Evolutionary conservation across 1,140 invertebrate genomes (phyloP).

Genomic region (Ylistrum balloti): DNA sequence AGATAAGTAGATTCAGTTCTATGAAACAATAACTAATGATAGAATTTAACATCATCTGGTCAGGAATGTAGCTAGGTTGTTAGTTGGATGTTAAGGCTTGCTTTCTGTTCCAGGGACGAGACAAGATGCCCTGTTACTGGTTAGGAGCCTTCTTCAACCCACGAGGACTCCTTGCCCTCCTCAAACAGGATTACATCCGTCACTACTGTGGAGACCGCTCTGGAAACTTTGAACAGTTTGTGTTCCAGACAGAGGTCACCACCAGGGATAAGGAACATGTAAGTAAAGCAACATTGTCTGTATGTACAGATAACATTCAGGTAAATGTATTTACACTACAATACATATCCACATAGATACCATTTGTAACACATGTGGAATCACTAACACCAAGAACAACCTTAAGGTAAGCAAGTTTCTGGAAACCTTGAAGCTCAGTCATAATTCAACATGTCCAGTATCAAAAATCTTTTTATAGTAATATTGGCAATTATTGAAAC

Average conservation of each 20-base stretch:
- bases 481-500: neutral
- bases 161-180: slow-evolving; percentile 76
- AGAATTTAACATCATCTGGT: no score
- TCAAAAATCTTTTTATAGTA: slow-evolving; percentile 13
- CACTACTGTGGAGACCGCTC: slow-evolving; percentile 75
- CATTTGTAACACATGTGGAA: no score
- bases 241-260: slow-evolving; percentile 82
- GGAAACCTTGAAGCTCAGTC: no score
- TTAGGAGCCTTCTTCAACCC: slow-evolving; percentile 81
- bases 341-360: no score
- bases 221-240: slow-evolving; percentile 80
- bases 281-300: slow-evolving; percentile 64
- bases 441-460: no score
- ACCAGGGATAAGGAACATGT: slow-evolving; percentile 82
- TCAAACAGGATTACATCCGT: slow-evolving; percentile 79
- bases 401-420: no score
- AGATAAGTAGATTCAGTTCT: no score
- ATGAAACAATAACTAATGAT: no score
- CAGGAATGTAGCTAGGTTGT: no score
- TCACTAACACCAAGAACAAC: no score
- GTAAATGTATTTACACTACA: no score
- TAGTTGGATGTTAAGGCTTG: neutral
- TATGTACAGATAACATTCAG: neutral
- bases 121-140: slow-evolving; percentile 82
- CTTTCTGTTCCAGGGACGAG: slow-evolving; percentile 74